Conservation (phyloP, 2,113 vertebrate genomes). For the Elephas maximus region DNA sequence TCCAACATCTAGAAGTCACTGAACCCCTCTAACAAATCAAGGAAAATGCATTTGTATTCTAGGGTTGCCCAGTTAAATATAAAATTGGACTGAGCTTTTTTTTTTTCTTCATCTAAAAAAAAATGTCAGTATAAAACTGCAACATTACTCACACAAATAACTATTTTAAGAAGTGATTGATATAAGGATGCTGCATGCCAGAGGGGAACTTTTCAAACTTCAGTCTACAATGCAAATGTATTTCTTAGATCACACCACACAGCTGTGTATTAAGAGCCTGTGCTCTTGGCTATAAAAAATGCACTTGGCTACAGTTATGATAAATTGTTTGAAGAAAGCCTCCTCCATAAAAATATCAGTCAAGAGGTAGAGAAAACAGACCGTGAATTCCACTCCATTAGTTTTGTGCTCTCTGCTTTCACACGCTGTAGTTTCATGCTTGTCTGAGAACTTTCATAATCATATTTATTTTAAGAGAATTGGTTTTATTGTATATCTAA, state of each 20-base stretch:
- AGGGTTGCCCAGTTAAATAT: constrained; percentile 33
- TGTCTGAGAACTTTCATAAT: constrained; percentile 76
- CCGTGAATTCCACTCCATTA: constrained; percentile 69
- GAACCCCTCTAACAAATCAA: background rate
- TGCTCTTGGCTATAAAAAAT: constrained; percentile 74
- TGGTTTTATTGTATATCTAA: constrained; percentile 69
- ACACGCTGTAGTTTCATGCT: constrained; percentile 65
- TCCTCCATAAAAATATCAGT: constrained; percentile 61
- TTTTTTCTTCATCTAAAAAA: constrained; percentile 5
- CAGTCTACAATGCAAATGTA: constrained; percentile 70
- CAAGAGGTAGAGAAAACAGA: constrained; percentile 66
- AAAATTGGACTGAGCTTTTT: constrained; percentile 30
- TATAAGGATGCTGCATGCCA: constrained; percentile 65
- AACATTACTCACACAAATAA: constrained; percentile 55
- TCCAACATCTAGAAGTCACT: background rate
- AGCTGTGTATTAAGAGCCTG: constrained; percentile 66
- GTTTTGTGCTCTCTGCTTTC: constrained; percentile 65
- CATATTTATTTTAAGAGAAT: constrained; percentile 75
- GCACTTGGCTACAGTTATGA: constrained; percentile 78
- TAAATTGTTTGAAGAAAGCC: constrained; percentile 83
- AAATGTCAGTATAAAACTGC: constrained; percentile 67
- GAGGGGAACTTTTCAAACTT: constrained; percentile 72
- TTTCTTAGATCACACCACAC: constrained; percentile 77
- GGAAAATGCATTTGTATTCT: background rate
- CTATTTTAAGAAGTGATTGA: constrained; percentile 70